A percentile compares a stretch with the other conserved stretches of the same genome.
Conservation (phyloP, 2,113 vertebrate species). For the Acanthisitta chloris region DNA sequence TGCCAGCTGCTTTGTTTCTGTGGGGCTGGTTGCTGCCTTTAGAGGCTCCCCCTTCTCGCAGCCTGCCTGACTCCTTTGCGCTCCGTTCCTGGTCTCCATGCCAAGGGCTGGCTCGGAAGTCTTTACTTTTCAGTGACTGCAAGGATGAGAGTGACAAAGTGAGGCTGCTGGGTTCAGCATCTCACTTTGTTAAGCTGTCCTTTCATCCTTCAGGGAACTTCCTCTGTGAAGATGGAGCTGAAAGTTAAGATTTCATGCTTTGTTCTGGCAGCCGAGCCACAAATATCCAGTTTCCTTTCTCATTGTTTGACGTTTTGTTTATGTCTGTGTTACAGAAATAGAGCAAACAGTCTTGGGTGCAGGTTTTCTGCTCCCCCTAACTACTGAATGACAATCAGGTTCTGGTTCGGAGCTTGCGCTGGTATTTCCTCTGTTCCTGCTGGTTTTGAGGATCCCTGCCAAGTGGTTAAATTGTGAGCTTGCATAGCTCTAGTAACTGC, state of each 20-base stretch:
- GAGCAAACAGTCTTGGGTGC: constrained; percentile 14
- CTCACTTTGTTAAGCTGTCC: constrained; percentile 48
- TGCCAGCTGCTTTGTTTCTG: constrained; percentile 65
- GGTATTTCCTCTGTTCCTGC: constrained; percentile 6
- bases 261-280: constrained; percentile 39
- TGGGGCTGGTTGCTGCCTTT: constrained; percentile 11
- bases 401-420: not conserved
- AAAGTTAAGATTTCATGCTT: constrained; percentile 62
- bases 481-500: not conserved
- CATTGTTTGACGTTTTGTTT: constrained; percentile 54
- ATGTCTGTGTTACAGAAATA: constrained; percentile 32
- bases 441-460: not conserved
- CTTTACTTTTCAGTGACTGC: constrained; percentile 3
- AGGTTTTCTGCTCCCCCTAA: constrained; percentile 24
- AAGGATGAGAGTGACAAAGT: constrained; percentile 67
- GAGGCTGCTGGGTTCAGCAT: constrained; percentile 54
- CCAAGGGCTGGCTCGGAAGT: constrained; percentile 62
- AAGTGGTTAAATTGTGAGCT: not conserved
- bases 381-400: constrained; percentile 32
- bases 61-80: not conserved
- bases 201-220: constrained; percentile 73
- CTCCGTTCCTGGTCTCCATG: not conserved
- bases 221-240: constrained; percentile 56
- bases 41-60: constrained; percentile 46
- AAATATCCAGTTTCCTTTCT: constrained; percentile 54